Conservation (phyloP, 2,797 vertebrate species). For the Craterocephalus amniculus region DNA sequence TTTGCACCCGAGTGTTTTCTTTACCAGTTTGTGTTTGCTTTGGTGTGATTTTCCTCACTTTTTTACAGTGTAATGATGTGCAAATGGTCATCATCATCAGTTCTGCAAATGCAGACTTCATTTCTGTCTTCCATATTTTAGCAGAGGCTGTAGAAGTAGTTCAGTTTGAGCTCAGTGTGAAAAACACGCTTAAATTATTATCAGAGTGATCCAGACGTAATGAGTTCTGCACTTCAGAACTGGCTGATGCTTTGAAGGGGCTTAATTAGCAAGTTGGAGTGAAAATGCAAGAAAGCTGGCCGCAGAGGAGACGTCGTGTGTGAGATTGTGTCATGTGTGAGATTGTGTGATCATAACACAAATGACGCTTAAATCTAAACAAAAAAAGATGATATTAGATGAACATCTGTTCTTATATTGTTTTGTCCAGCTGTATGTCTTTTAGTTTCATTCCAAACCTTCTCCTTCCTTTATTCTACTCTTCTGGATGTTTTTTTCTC, state of each 20-base stretch:
- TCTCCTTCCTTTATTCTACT: not conserved
- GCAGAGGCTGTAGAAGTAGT: slow-evolving; percentile 8
- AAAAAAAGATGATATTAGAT: no score
- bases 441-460: no score
- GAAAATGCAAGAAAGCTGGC: not conserved
- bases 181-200: slow-evolving; percentile 54
- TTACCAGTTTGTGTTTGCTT: slow-evolving; percentile 49
- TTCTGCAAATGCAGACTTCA: slow-evolving; percentile 32
- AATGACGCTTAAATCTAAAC: not conserved
- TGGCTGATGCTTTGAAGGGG: slow-evolving; percentile 30
- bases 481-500: not conserved
- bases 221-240: slow-evolving; percentile 32
- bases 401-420: no score
- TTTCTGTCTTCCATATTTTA: slow-evolving; percentile 7
- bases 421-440: no score
- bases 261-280: slow-evolving; percentile 49
- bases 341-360: slow-evolving; percentile 3
- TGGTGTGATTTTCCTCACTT: slow-evolving; percentile 59
- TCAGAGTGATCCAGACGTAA: slow-evolving; percentile 45
- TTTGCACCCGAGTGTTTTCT: slow-evolving; percentile 6
- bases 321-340: not conserved
- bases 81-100: slow-evolving; percentile 10
- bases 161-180: slow-evolving; percentile 36
- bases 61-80: slow-evolving; percentile 37
- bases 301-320: slow-evolving; percentile 2